phyloP scores from a whole-genome alignment of 2,888 invertebrate genomes.

The Eristalis arbustorum region DNA sequence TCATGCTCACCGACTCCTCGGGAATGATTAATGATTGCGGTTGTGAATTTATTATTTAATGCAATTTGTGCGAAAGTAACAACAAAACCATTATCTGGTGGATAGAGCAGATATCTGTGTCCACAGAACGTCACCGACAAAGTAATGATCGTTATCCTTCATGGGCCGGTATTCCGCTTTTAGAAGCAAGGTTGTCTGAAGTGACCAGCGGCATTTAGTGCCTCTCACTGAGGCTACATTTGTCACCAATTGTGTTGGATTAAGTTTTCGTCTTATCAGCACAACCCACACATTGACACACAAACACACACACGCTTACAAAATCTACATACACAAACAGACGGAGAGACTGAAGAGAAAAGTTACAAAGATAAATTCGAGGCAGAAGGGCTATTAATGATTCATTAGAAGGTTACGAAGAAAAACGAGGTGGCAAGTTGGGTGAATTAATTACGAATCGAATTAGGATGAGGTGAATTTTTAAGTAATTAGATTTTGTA shows the following conservation, averaged over 20 bases:
- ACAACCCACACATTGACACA: neutral
- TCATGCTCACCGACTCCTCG: constrained; percentile 7
- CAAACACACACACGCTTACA: neutral
- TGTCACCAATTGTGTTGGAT: constrained; percentile 59
- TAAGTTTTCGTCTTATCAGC: constrained; percentile 48
- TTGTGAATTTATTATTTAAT: constrained; percentile 67
- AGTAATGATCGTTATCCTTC: constrained; percentile 53
- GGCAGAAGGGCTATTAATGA: constrained; percentile 35
- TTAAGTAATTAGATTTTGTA: constrained; percentile 43
- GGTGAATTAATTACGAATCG: constrained; percentile 51
- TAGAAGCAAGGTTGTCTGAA: neutral
- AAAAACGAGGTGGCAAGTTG: constrained; percentile 25
- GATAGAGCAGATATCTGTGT: constrained; percentile 3
- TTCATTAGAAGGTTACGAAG: constrained; percentile 46
- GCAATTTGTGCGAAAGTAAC: constrained; percentile 45
- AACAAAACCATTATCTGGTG: constrained; percentile 15
- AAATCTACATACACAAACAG: neutral
- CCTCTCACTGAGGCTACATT: constrained; percentile 27
- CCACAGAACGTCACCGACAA: neutral
- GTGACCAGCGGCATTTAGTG: constrained; percentile 33
- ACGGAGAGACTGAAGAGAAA: constrained; percentile 22
- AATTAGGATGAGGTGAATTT: constrained; percentile 38
- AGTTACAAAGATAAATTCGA: neutral
- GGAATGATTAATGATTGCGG: constrained; percentile 65
- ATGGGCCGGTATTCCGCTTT: neutral